Conservation (phyloP, 2,888 invertebrate genomes). For the Hypomecis atomaria region DNA sequence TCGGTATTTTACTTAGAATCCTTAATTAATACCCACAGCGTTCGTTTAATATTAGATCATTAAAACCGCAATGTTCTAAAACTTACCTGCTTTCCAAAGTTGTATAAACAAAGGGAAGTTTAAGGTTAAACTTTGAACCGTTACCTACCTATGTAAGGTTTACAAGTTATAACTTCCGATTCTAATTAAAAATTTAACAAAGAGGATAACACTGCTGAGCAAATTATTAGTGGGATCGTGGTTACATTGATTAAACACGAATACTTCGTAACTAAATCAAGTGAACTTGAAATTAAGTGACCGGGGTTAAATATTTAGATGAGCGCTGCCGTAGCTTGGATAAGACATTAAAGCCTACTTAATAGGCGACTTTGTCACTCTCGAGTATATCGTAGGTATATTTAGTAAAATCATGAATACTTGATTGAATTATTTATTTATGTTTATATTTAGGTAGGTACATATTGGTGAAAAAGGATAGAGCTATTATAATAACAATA, state of each 20-base stretch:
- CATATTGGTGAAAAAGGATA: too few relatives aligned
- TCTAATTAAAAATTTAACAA: constrained; percentile 80
- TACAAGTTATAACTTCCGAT: constrained; percentile 75
- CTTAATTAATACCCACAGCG: constrained; percentile 81
- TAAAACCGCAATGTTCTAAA: constrained; percentile 83
- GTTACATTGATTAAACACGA: constrained; percentile 9
- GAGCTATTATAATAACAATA: too few relatives aligned
- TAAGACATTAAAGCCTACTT: too few relatives aligned
- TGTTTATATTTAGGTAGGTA: too few relatives aligned
- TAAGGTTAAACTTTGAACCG: constrained; percentile 74
- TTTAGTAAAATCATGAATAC: too few relatives aligned
- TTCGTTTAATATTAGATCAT: constrained; percentile 84
- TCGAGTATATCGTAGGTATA: too few relatives aligned
- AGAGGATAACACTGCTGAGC: constrained; percentile 62
- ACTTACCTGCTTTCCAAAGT: constrained; percentile 81
- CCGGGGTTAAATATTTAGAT: too few relatives aligned
- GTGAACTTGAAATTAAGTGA: not conserved
- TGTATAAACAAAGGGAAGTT: constrained; percentile 81
- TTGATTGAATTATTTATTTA: too few relatives aligned
- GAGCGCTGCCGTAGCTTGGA: too few relatives aligned
- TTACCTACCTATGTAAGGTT: constrained; percentile 76
- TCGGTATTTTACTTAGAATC: constrained; percentile 75
- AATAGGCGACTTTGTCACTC: too few relatives aligned
- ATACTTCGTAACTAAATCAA: not conserved
- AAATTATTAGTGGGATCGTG: constrained; percentile 18